Conservation (phyloP, 1,140 invertebrate genomes). For the Anagrus nilaparvatae region DNA sequence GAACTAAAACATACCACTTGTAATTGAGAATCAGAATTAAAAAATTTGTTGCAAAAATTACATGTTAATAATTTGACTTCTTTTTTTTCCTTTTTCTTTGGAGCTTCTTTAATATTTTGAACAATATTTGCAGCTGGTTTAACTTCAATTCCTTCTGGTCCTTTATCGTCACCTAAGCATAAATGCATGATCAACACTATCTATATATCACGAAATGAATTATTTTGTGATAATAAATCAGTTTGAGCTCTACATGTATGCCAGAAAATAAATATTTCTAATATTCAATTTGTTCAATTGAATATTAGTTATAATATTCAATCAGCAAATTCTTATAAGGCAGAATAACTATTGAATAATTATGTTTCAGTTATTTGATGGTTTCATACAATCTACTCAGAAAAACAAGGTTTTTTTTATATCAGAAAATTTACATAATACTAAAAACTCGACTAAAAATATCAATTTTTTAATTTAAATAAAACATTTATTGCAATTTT, state of each 20-base stretch:
- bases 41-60: slow-evolving; percentile 36
- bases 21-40: slow-evolving; percentile 37
- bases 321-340: slow-evolving; percentile 16
- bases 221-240: slow-evolving; percentile 43
- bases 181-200: slow-evolving; percentile 44
- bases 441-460: no score
- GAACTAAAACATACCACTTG: slow-evolving; percentile 29
- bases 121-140: neutral
- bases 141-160: slow-evolving; percentile 10
- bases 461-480: no score
- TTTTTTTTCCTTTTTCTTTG: slow-evolving; percentile 21
- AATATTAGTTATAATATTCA: no score
- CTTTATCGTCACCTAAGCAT: slow-evolving; percentile 40
- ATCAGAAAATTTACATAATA: no score
- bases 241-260: slow-evolving; percentile 44
- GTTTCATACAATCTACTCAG: no score
- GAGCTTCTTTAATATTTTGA: slow-evolving; percentile 5
- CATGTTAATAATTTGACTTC: slow-evolving; percentile 27
- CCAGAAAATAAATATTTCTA: slow-evolving; percentile 26
- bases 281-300: slow-evolving; percentile 4
- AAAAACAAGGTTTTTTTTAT: no score
- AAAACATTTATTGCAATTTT: no score
- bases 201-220: slow-evolving; percentile 40
- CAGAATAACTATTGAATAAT: no score
- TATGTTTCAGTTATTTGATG: no score